Evolutionary conservation across 2,888 invertebrate species (phyloP).

Genomic region (Strigamia transsilvanica): DNA sequence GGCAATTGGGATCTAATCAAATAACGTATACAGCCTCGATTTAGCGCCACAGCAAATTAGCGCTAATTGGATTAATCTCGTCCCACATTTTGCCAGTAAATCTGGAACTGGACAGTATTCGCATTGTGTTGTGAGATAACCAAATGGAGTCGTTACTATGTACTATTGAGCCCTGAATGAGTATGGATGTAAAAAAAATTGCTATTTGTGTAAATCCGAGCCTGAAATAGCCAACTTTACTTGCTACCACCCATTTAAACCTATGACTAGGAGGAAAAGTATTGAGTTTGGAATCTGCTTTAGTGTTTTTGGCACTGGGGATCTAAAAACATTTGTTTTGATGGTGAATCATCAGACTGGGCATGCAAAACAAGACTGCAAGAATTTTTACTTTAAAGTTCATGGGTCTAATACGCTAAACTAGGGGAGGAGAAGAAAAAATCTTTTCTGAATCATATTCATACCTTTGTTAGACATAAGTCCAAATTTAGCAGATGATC

Average conservation of each 20-base stretch:
- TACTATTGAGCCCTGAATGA: conserved; percentile 27
- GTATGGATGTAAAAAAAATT: conserved; percentile 13
- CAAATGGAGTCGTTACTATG: conserved; percentile 16
- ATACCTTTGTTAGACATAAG: conserved; percentile 5
- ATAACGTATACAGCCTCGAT: neutral
- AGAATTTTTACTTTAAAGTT: conserved; percentile 47
- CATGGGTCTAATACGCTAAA: neutral
- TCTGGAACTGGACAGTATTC: neutral
- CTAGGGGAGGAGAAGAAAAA: neutral
- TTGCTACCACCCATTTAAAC: conserved; percentile 40
- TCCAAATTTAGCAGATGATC: neutral
- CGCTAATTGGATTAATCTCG: too few species aligned
- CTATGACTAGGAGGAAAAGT: conserved; percentile 44
- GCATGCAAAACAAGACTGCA: conserved; percentile 45
- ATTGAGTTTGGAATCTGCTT: conserved; percentile 46
- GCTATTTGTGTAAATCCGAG: conserved; percentile 35
- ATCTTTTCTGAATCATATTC: conserved; percentile 7
- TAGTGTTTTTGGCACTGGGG: conserved; percentile 47
- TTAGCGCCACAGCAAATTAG: too few species aligned
- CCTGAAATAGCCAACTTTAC: conserved; percentile 44
- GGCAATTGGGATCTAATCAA: too few species aligned
- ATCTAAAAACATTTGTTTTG: conserved; percentile 47
- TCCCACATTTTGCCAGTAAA: too few species aligned
- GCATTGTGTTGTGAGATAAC: conserved; percentile 4
- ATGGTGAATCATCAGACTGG: conserved; percentile 49